Evolutionary conservation across 2,888 invertebrate genomes (phyloP), one percentile per base, ranked within the genome.

Genomic region (Diogma glabrata): DNA sequence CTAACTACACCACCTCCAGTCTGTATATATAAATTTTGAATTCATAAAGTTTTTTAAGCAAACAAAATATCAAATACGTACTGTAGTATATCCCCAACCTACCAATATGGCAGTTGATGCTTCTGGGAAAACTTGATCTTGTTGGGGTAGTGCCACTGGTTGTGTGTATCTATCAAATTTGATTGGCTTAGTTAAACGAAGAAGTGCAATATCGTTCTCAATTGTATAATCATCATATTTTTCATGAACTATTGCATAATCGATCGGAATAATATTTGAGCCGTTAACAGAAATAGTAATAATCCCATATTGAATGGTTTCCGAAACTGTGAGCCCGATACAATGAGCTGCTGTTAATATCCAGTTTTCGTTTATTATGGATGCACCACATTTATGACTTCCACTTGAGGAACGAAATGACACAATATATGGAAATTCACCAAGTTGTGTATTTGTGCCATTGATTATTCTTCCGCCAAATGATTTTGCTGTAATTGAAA

Each of bases 351-450:
- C 43, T 7, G 43, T 43, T 22, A 43, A 14, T n/a, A 43, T 43
- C n/a, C n/a, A n/a, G 6, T 4, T 22, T 4, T 20, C 3, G 8
- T 23, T 23, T 14, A 43, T 43, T 43, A 43, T 43, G 5, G 43
- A 22, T 7, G 22, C 43, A 8, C 43, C 43, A 43, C 43, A 43
- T 9, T 43, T 43, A 14, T 22, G 23, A 22, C n/a, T 22, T 22
- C 43, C 43, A 10, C 7, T n/a, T 14, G n/a, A 6, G 8, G 22
- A 20, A 22, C 20, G 43, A 14, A 43, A 43, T 9, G 43, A 22
- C 7, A 43, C 43, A 1, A 43, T 22, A 43, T 22, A 43, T 43
- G 43, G 43, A 17, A 43, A 43, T 43, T 43, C 43, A 43, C n/a
- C 43, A 7, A 22, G n/a, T 8, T 22, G 3, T 4, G 43, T 23